These are phyloP conservation scores for Xiphorhynchus elegans DNA, from an alignment of 2,113 vertebrate genomes.

Conservation along the genomic window DNA sequence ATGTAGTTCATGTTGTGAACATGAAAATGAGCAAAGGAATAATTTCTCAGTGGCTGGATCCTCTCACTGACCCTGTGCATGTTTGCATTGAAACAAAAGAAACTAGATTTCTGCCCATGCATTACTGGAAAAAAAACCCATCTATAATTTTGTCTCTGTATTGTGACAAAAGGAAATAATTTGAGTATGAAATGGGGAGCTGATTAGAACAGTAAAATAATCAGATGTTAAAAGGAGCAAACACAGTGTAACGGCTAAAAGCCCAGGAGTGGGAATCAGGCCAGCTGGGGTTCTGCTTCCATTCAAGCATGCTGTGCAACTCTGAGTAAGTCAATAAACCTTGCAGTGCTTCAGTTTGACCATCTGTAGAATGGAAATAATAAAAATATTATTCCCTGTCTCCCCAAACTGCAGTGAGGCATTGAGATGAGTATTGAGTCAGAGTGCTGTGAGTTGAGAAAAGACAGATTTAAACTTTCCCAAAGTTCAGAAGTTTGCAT, in stretches of 20 bases:
- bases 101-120: not conserved
- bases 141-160: not conserved
- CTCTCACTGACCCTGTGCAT: not conserved
- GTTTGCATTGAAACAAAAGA: conserved; percentile 17
- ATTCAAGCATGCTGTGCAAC: conserved; percentile 53
- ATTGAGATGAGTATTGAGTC: conserved; percentile 49
- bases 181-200: not conserved
- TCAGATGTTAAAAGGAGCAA: conserved; percentile 41
- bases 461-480: conserved; percentile 60
- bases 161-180: not conserved
- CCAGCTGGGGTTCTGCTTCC: conserved; percentile 66
- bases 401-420: conserved; percentile 42
- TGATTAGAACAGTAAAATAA: conserved; percentile 51
- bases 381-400: conserved; percentile 68
- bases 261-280: conserved; percentile 33
- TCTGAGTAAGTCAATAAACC: conserved; percentile 66
- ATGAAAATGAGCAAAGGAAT: not conserved
- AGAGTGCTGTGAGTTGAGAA: conserved; percentile 46
- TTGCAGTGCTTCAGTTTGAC: conserved; percentile 42
- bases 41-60: not conserved
- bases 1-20: conserved; percentile 10
- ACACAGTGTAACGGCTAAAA: not conserved
- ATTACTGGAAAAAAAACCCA: not conserved
- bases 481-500: conserved; percentile 61
- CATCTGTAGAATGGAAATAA: conserved; percentile 61